Percentiles rank a stretch among this genome's conserved stretches.
Conservation (phyloP, 2,113 vertebrate genomes). For the Perca schrenkii region DNA sequence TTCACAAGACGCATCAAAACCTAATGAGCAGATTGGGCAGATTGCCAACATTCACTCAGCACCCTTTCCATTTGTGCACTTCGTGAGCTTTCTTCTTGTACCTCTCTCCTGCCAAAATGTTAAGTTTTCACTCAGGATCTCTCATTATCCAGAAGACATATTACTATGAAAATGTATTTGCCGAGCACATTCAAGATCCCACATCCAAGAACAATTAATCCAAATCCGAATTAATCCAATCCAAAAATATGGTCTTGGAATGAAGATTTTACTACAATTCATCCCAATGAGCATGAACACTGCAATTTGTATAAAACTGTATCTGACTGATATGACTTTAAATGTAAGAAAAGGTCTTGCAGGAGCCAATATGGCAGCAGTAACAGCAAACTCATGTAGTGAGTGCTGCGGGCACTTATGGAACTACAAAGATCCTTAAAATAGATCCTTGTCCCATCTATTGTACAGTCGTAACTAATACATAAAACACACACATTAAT, state of each 20-base stretch:
- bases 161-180: background rate
- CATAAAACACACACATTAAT: constrained; percentile 5
- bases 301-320: background rate
- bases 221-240: background rate
- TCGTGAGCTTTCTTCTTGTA: background rate
- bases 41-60: background rate
- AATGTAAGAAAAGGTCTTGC: background rate
- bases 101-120: background rate
- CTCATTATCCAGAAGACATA: background rate
- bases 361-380: background rate
- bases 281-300: background rate
- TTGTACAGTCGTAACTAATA: background rate
- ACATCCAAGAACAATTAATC: background rate
- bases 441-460: background rate
- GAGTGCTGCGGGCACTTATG: background rate
- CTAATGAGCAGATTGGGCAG: background rate
- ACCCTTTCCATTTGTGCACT: background rate
- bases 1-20: background rate
- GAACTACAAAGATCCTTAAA: background rate
- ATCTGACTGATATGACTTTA: background rate
- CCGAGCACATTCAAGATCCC: background rate
- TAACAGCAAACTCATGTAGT: background rate
- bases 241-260: background rate
- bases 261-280: background rate
- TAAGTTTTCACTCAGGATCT: background rate